Evolutionary conservation across 2,797 vertebrate species (phyloP), one percentile per base, ranked within the genome.

Genomic region (Tolypeutes matacus): DNA sequence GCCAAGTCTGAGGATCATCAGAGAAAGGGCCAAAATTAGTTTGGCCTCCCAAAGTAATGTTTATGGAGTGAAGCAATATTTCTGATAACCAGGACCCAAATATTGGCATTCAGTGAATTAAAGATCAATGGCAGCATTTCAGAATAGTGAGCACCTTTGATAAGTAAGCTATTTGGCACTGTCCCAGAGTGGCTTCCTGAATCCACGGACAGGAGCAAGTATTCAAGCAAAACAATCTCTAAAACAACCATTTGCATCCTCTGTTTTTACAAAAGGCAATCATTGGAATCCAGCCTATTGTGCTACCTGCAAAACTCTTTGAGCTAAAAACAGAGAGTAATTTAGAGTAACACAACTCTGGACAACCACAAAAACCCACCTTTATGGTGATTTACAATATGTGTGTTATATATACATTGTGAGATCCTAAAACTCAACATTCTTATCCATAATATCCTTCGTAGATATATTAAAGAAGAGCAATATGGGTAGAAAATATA

Each of bases 61-160:
- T 88, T 80, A 31, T 58, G 34, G 46, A 95, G 12, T 46, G 83
- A 83, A 65, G 75, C 84, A 94, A 15, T 72, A 46, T 58, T 91
- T 89, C 64, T 78, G 58, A 89, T 86, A 73, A 73, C 14, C 9
- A 34, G 27, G 31, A 93, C 42, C 49, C 29, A 85, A 91, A 81
- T 70, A 31, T 10, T 51, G 34, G 53, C 65, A 0, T 78, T 81
- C 77, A 51, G 2, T 20, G n/a, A 46, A 81, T 78, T 89, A 58
- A 83, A 85, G 78, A 86, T 73, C 39, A 69, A 39, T 51, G 46
- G 34, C 29, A 82, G 60, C 31, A 64, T 85, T 93, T 94, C n/a
- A 84, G 64, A 76, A 70, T 12, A 36, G 39, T n/a, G 49, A 62
- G 34, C 27, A 56, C 17, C 70, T 87, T 80, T 75, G 49, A 80